Evolutionary conservation across 1,140 invertebrate species (phyloP).

Genomic region (Zaprionus ghesquierei): DNA sequence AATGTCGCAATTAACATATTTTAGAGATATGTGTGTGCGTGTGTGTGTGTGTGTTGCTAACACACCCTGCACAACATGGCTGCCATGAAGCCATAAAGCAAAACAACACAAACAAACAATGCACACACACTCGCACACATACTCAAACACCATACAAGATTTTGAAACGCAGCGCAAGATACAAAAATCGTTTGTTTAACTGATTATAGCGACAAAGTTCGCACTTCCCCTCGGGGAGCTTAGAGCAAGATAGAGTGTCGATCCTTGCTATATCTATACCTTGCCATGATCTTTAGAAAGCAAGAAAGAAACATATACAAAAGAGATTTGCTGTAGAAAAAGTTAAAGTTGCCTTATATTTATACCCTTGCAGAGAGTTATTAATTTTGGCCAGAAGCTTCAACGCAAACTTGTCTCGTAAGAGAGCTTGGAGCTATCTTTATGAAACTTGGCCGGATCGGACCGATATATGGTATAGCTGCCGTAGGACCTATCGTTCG

Average conservation of each 20-base stretch:
- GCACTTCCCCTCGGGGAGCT: background rate
- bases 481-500: too few species aligned
- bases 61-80: conserved; percentile 33
- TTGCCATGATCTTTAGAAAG: too few species aligned
- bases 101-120: conserved; percentile 14
- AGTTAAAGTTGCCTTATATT: too few species aligned
- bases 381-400: too few species aligned
- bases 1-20: conserved; percentile 76
- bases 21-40: conserved; percentile 28
- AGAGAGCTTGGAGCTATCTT: too few species aligned
- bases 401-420: too few species aligned
- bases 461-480: too few species aligned
- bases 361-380: too few species aligned
- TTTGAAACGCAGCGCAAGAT: conserved; percentile 8
- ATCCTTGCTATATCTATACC: too few species aligned
- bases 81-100: conserved; percentile 36
- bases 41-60: conserved; percentile 44
- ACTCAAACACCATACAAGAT: conserved; percentile 1
- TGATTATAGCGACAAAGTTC: background rate
- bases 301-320: background rate
- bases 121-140: background rate
- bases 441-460: too few species aligned
- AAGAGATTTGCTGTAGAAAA: too few species aligned
- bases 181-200: conserved; percentile 14
- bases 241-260: background rate